These are phyloP conservation scores for Rhinoraja longicauda DNA, from an alignment of 2,797 vertebrate species.

Conservation along the genomic window DNA sequence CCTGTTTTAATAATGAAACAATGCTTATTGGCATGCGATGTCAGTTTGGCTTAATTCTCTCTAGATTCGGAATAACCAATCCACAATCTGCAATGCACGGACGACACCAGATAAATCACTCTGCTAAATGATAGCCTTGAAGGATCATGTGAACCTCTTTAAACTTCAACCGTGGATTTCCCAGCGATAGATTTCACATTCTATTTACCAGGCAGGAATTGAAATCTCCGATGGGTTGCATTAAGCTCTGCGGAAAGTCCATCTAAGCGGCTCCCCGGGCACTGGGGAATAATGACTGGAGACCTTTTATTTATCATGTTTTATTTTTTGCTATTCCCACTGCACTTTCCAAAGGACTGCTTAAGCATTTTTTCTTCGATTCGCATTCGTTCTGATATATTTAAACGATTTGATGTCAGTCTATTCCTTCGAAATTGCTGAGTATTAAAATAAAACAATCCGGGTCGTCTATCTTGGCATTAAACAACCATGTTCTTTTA, in stretches of 20 bases:
- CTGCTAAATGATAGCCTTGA: conserved; percentile 43
- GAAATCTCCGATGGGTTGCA: conserved; percentile 35
- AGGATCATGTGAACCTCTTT: conserved; percentile 40
- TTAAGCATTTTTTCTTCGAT: conserved; percentile 36
- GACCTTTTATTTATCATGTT: conserved; percentile 38
- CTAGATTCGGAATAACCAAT: conserved; percentile 72
- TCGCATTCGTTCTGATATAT: conserved; percentile 31
- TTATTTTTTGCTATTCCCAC: conserved; percentile 38
- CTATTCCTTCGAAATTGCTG: conserved; percentile 7
- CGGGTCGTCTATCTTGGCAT: conserved; percentile 11
- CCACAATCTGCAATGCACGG: conserved; percentile 68
- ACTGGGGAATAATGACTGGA: conserved; percentile 36
- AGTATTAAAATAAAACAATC: not conserved
- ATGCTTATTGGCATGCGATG: conserved; percentile 81
- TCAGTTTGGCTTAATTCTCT: conserved; percentile 79
- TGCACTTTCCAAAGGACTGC: conserved; percentile 35
- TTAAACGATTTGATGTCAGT: conserved; percentile 35
- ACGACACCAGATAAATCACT: conserved; percentile 51
- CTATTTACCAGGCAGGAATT: conserved; percentile 36
- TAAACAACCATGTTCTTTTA: conserved; percentile 4
- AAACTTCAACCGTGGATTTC: conserved; percentile 40
- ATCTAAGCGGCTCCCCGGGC: conserved; percentile 2
- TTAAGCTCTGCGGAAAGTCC: conserved; percentile 34
- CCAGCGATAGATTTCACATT: conserved; percentile 39
- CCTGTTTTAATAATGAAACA: conserved; percentile 77